These are phyloP conservation scores for Allolobophora icterica DNA, from an alignment of 2,888 invertebrate species.

Conservation along the genomic window DNA sequence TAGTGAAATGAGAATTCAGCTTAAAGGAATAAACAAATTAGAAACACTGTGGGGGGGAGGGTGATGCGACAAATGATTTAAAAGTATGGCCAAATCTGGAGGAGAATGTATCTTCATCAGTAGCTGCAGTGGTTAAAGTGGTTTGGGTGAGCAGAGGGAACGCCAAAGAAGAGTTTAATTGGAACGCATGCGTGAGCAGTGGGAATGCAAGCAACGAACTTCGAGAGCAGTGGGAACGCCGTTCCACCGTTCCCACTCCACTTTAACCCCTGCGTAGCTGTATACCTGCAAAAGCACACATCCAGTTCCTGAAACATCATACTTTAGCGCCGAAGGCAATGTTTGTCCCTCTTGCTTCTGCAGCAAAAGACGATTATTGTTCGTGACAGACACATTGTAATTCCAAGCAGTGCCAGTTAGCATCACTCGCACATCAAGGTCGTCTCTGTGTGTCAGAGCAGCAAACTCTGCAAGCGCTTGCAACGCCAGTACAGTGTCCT, in stretches of 20 bases:
- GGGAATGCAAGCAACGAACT: too few species aligned
- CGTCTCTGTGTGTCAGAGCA: slow-evolving; percentile 47
- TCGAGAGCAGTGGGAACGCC: too few species aligned
- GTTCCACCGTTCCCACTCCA: too few species aligned
- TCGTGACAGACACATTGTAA: slow-evolving; percentile 41
- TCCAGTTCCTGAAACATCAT: slow-evolving; percentile 52
- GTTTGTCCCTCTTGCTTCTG: slow-evolving; percentile 46
- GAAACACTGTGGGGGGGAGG: too few species aligned
- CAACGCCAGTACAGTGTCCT: slow-evolving; percentile 66
- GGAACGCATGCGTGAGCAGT: too few species aligned
- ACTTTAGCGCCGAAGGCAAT: slow-evolving; percentile 48
- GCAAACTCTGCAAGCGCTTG: slow-evolving; percentile 62
- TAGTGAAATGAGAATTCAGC: too few species aligned
- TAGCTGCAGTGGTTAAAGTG: too few species aligned
- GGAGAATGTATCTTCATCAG: not conserved
- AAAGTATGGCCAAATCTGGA: not conserved
- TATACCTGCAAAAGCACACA: slow-evolving; percentile 60
- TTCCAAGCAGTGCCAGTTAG: slow-evolving; percentile 42
- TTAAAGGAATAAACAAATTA: too few species aligned
- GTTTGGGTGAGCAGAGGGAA: too few species aligned
- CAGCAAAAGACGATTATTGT: slow-evolving; percentile 49
- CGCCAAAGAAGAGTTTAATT: too few species aligned
- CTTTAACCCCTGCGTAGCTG: too few species aligned
- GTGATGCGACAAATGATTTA: too few species aligned
- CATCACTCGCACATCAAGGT: slow-evolving; percentile 32